Evolutionary conservation across 2,797 vertebrate species (phyloP).

Genomic region (Setipinna tenuifilis): DNA sequence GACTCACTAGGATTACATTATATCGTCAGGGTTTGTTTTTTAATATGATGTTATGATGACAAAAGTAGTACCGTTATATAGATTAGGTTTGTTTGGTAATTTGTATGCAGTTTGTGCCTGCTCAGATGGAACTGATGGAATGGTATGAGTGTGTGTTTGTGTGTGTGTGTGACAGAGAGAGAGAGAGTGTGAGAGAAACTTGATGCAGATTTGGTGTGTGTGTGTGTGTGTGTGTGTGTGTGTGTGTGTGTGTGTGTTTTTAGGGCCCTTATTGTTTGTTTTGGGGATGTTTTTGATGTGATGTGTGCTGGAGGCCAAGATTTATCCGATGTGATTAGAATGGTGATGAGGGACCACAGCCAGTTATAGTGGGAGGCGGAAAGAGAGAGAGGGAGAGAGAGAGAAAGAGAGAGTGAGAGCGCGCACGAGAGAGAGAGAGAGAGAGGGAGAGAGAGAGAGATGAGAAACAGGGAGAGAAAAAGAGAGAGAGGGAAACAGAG

Average conservation of each 20-base stretch:
- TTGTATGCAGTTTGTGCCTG: neutral
- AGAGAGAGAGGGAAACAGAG: neutral
- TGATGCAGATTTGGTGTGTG: neutral
- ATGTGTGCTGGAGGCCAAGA: constrained; percentile 5
- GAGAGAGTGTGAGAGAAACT: neutral
- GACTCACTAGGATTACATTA: too few relatives aligned
- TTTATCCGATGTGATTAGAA: neutral
- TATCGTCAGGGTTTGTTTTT: neutral
- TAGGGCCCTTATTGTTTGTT: neutral
- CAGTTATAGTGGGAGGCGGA: neutral
- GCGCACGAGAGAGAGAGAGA: neutral
- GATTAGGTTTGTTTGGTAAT: neutral
- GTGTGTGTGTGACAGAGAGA: neutral
- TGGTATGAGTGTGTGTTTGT: constrained; percentile 5
- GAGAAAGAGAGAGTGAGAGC: neutral
- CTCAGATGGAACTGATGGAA: neutral
- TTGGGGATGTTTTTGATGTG: constrained; percentile 6
- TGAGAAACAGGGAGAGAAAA: neutral
- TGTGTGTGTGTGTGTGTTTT: neutral
- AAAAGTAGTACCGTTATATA: neutral
- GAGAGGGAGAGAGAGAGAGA: neutral
- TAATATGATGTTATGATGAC: neutral
- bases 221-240: too few relatives aligned
- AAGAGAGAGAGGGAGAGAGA: neutral
- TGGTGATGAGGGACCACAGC: constrained; percentile 5